phyloP scores from a whole-genome alignment of 2,888 invertebrate species.

The Heliconius sara region DNA sequence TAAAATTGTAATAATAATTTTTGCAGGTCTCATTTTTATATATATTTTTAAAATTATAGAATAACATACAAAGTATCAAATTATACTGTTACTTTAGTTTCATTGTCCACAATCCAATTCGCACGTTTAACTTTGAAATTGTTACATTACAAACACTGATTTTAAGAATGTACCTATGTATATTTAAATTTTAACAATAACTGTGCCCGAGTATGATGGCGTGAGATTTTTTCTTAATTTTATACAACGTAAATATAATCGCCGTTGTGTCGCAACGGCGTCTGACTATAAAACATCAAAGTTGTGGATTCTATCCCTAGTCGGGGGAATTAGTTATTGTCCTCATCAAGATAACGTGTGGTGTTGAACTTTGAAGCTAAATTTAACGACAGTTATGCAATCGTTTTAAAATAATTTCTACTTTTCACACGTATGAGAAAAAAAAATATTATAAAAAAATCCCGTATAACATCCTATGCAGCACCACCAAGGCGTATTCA shows the following conservation, averaged over 20 bases:
- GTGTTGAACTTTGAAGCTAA: no score
- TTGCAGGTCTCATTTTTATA: no score
- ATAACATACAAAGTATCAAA: neutral
- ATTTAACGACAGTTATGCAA: no score
- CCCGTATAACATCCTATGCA: no score
- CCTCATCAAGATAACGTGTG: neutral
- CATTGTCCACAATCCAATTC: neutral
- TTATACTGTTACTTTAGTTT: neutral
- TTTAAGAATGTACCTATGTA: neutral
- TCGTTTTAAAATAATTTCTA: no score
- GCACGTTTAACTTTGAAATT: neutral
- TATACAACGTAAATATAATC: neutral
- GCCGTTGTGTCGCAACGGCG: no score
- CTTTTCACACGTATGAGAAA: no score
- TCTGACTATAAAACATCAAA: neutral
- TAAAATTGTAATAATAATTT: no score
- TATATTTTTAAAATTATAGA: neutral
- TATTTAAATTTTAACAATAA: neutral
- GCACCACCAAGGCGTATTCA: no score
- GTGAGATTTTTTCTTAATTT: slow-evolving; percentile 1
- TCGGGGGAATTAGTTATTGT: neutral
- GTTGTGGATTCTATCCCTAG: neutral
- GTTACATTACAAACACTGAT: neutral
- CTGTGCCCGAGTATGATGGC: neutral
- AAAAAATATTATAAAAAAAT: no score